Percentiles rank a stretch among this genome's conserved stretches.
Conservation (phyloP, 2,113 vertebrate species). For the Lophura nycthemera region DNA sequence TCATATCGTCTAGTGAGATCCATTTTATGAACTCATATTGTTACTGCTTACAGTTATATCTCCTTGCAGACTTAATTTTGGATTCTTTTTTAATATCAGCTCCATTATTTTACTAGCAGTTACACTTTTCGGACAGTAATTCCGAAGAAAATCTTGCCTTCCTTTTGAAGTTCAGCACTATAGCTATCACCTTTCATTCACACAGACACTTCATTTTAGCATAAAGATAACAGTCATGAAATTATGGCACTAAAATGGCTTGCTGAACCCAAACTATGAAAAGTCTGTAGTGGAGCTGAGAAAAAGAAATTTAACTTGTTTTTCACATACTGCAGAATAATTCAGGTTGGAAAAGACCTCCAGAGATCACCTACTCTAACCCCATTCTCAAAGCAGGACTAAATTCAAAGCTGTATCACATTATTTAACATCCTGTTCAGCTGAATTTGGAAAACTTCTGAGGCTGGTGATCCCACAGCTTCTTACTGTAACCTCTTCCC, state of each 20-base stretch:
- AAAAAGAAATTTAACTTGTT: neutral
- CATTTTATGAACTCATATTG: slow-evolving; percentile 16
- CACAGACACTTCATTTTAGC: neutral
- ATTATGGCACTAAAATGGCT: neutral
- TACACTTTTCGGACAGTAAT: slow-evolving; percentile 15
- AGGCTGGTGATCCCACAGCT: neutral
- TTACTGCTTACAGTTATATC: slow-evolving; percentile 19
- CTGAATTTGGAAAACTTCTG: slow-evolving; percentile 18
- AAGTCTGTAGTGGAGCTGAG: neutral
- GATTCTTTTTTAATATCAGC: slow-evolving; percentile 17
- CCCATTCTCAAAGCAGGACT: neutral
- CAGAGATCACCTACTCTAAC: no score
- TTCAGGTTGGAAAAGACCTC: no score
- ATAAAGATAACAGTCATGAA: neutral
- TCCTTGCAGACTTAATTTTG: neutral
- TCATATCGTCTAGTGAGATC: slow-evolving; percentile 5
- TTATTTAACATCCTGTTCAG: slow-evolving; percentile 1
- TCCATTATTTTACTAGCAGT: slow-evolving; percentile 23
- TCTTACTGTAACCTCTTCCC: neutral
- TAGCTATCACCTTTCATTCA: neutral
- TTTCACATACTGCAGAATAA: neutral
- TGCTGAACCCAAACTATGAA: neutral
- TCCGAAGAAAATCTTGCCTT: neutral
- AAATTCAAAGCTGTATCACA: neutral
- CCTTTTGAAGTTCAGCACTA: slow-evolving; percentile 21